Percentiles rank a stretch among this genome's conserved stretches.
Conservation (phyloP, 2,113 vertebrate genomes). For the Perccottus glenii region DNA sequence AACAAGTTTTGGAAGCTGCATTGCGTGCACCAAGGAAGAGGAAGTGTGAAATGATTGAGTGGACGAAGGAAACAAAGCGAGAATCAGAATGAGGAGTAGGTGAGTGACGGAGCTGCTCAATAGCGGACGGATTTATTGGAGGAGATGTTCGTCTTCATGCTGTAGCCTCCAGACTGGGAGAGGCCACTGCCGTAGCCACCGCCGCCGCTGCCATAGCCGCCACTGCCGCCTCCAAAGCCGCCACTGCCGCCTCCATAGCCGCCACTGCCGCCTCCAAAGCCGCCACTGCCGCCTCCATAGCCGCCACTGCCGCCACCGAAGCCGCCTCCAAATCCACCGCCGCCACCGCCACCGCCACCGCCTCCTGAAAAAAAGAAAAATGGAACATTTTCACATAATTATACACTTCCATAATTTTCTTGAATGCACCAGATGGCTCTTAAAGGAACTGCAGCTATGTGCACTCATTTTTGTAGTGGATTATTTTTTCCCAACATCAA, state of each 20-base stretch:
- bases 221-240: neutral
- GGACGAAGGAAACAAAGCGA: neutral
- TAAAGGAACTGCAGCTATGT: too few relatives aligned
- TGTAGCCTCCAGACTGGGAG: too few relatives aligned
- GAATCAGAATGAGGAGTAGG: neutral
- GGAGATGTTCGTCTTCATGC: too few relatives aligned
- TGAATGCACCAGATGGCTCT: too few relatives aligned
- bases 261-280: neutral
- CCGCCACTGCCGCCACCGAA: neutral
- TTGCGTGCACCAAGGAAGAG: slow-evolving; percentile 4
- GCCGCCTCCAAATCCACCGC: neutral
- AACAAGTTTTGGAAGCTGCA: neutral
- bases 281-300: neutral
- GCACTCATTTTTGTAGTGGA: too few relatives aligned
- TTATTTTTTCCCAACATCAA: too few relatives aligned
- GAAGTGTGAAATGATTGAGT: too few relatives aligned
- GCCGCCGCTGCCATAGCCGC: neutral
- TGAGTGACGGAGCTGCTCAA: slow-evolving; percentile 22
- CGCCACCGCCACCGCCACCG: neutral
- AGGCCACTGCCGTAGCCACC: neutral
- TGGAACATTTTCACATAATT: slow-evolving; percentile 4
- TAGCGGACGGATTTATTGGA: too few relatives aligned
- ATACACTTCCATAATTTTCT: neutral
- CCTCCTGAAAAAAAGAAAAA: neutral
- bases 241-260: neutral